Evolutionary conservation across 1,140 invertebrate genomes (phyloP), one percentile per base, ranked within the genome.

Genomic region (Tetramorium simillimum): DNA sequence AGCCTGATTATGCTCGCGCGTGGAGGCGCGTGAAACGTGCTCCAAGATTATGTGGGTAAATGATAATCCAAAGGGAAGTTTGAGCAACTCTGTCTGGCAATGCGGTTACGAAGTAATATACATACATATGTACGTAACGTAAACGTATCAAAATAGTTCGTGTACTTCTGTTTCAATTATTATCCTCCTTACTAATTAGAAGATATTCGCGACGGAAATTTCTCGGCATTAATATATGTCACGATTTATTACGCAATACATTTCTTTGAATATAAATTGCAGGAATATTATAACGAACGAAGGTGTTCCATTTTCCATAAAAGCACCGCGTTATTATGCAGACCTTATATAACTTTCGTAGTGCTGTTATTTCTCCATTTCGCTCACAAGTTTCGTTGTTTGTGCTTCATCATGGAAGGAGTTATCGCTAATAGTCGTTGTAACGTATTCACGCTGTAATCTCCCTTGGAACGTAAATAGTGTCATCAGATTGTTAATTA

Each of bases 1-100:
- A 73, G 40, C 53, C 80, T 49, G 80, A 84, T 84, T 84, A 84
- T 73, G 70, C 65, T 81, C 63, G 78, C 63, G 78, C 63, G 63
- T 53, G 24, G 10, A 73, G 80, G 12, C 24, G 80, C 78, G 51
- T 60, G 40, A 24, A 60, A 82, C 67, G 37, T 37, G 7, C 10
- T 40, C 5, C 62, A n/a, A 81, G 49, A 81, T 81, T 81, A 53
- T 16, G 49, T 18, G 40, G 6, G 53, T 28, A 49, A 18, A n/a
- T 18, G 21, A 49, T 75, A 60, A 37, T 60, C 14, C 56, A 16
- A 12, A 37, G 33, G 43, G 28, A 46, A 58, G 65, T 24, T 40
- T 21, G 16, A 28, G 1, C 24, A 21, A 73, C 53, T 37, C 46
- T 5, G 43, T 51, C 65, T 21, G 53, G 16, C 28, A 24, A 4